Base-by-base conservation (phyloP, 1,140 invertebrate species). In the Caenorhabditis remanei region DNA sequence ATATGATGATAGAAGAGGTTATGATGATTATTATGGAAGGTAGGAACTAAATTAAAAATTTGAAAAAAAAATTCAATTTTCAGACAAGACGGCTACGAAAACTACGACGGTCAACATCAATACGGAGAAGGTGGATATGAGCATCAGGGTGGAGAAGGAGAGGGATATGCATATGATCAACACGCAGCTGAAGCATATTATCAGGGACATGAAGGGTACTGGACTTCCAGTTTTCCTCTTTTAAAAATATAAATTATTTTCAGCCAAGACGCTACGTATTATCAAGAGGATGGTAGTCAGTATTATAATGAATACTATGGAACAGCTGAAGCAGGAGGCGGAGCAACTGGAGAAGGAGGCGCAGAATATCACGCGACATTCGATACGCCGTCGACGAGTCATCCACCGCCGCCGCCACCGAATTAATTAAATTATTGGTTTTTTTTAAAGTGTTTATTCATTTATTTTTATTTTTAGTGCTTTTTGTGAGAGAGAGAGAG, bases 11-110 rank as follows among this genome's bases (percentile, higher is more conserved):
- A 13, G 56, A 58, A n/a, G 56, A n/a, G 41, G 46, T 21, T 41
- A 79, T 13, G 71, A 79, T 48, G 71, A 79, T 11, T 79, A 79
- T 50, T 79, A 79, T 79, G 71, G 71, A 79, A 79, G 71, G 46
- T 50, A 53, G 24, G 61, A 4, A 71, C 2, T 32, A 4, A 46
- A 1, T 46, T 71, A 19, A 16, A 16, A 9, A 46, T 71, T 48
- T 43, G 19, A n/a, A 2, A 46, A n/a, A 14, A 13, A 46, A 43
- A 8, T 4, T 19, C 40, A 19, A 43, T 19, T 71, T 71, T n/a
- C 19, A 71, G 67, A 46, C 67, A 71, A 48, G 43, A 71, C 5
- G 71, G 67, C 6, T 79, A 79, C n/a, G 71, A 53, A 1, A 40
- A 53, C 32, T 79, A 79, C 40, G 53, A 43, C 53, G n/a, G n/a